phyloP scores from a whole-genome alignment of 2,888 invertebrate species.

The Anagyrus pseudococci region DNA sequence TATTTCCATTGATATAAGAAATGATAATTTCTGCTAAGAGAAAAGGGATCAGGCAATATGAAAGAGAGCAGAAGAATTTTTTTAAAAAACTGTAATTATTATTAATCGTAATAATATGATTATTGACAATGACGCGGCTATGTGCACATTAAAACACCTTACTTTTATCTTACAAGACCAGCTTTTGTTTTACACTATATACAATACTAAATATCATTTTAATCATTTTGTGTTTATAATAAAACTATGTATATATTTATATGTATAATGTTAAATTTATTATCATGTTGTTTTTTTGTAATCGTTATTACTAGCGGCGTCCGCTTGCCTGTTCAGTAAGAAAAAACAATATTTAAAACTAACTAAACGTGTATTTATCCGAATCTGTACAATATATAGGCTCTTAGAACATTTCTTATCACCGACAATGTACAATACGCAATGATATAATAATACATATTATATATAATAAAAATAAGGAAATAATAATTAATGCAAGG shows the following conservation, averaged over 20 bases:
- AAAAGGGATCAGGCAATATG: no score
- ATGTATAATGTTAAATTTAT: slow-evolving; percentile 48
- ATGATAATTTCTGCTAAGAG: no score
- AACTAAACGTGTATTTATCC: slow-evolving; percentile 51
- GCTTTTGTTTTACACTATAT: slow-evolving; percentile 64
- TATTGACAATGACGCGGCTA: slow-evolving; percentile 64
- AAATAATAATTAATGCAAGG: slow-evolving; percentile 7
- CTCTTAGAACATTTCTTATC: slow-evolving; percentile 56
- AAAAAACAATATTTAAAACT: slow-evolving; percentile 52
- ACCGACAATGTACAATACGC: slow-evolving; percentile 52
- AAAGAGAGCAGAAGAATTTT: slow-evolving; percentile 22
- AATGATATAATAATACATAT: slow-evolving; percentile 33
- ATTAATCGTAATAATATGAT: slow-evolving; percentile 62
- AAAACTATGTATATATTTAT: slow-evolving; percentile 53
- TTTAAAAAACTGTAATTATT: slow-evolving; percentile 62
- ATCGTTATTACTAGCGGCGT: slow-evolving; percentile 43
- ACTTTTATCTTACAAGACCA: slow-evolving; percentile 65
- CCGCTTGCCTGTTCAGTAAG: slow-evolving; percentile 27
- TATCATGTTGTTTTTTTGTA: slow-evolving; percentile 40
- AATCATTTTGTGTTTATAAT: slow-evolving; percentile 54
- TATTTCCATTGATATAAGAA: no score
- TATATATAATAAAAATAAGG: slow-evolving; percentile 24
- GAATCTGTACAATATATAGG: slow-evolving; percentile 57
- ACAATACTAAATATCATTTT: slow-evolving; percentile 61
- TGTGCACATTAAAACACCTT: slow-evolving; percentile 68